A percentile compares a stretch with the other conserved stretches of the same genome.
phyloP scores from a whole-genome alignment of 2,797 vertebrate genomes.

The Pogoniulus pusillus region DNA sequence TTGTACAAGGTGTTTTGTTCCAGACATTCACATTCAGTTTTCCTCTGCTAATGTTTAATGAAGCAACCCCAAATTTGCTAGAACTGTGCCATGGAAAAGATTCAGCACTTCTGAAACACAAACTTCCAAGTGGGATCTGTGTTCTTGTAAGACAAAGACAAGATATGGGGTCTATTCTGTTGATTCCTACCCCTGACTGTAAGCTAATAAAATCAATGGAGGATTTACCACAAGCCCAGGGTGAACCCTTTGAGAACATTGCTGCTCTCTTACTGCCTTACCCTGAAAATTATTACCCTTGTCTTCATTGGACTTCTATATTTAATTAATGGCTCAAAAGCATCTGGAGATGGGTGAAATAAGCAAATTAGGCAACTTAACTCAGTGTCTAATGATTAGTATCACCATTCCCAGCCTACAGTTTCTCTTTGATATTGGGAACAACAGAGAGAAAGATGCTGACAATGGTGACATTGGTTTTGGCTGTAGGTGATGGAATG shows the following conservation, averaged over 20 bases:
- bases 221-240: neutral
- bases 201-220: neutral
- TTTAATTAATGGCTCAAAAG: constrained; percentile 58
- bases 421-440: constrained; percentile 41
- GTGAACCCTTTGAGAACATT: neutral
- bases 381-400: constrained; percentile 20
- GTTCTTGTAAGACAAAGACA: neutral
- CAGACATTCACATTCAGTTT: neutral
- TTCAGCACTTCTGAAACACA: neutral
- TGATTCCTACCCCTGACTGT: neutral
- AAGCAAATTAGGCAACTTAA: constrained; percentile 22
- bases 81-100: neutral
- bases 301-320: neutral
- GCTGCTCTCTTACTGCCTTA: neutral
- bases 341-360: constrained; percentile 17
- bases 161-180: neutral
- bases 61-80: neutral
- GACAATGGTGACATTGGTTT: constrained; percentile 19
- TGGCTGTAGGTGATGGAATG: neutral
- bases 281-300: constrained; percentile 35
- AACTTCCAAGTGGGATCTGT: neutral
- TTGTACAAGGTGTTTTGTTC: neutral
- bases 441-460: constrained; percentile 15
- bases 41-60: neutral
- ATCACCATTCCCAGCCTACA: constrained; percentile 44